Evolutionary conservation across 2,888 invertebrate species (phyloP), one percentile per base, ranked within the genome.

Genomic region (Eledona agricola): DNA sequence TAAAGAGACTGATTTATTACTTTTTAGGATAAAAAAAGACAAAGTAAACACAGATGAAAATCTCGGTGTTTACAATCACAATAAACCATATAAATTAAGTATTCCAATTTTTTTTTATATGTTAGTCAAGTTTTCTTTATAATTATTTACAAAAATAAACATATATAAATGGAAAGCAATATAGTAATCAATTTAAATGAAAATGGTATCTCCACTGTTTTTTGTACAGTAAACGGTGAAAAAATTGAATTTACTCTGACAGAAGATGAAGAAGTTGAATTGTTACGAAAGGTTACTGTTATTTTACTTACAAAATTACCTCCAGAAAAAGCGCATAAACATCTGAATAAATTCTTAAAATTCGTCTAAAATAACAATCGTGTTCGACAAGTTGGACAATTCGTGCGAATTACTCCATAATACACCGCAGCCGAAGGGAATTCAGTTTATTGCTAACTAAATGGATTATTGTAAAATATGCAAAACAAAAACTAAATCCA

Each of bases 91-190:
- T 19, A 4, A n/a, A 19, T 19, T 28, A 7, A 28, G 6, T 11
- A 28, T 12, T 28, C 28, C 28, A 28, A 7, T 28, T 9, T n/a
- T 5, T n/a, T 25, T 25, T 19, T 19, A 19, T 19, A 25, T 25
- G 26, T 25, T 25, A 25, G 26, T 25, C 26, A 5, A 25, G 26
- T 25, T 25, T 25, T 25, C 26, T 25, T 25, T 25, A 25, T 25
- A 25, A 25, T 25, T 25, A 25, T 25, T 25, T 3, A 25, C 26
- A 28, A 9, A 28, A 28, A 28, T 28, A 28, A 28, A 28, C 3
- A 28, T 42, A 38, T 38, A 42, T 29, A 42, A 42, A 42, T 40
- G 42, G 42, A 42, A 42, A 16, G 17, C 29, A 42, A 12, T 16
- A 9, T 28, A 29, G 11, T 16, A 15, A 42, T 42, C 12, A 42